These are phyloP conservation scores for Stegophylla sp. DNA, from an alignment of 2,888 invertebrate genomes.

Conservation along the genomic window DNA sequence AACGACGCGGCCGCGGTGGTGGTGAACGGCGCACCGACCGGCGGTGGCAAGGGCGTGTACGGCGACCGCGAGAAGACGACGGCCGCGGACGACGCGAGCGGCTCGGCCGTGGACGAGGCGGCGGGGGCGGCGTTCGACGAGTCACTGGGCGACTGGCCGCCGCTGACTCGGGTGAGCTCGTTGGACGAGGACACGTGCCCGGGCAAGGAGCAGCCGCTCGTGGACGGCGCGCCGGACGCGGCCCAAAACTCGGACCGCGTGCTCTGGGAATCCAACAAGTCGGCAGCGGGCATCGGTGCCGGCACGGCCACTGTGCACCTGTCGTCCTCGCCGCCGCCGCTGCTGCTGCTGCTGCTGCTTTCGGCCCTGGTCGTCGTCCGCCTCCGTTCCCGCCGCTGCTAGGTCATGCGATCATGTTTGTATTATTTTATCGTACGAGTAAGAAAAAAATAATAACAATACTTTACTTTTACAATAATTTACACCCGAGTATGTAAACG, in stretches of 20 bases:
- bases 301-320: neutral
- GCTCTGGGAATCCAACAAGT: conserved; percentile 33
- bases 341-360: neutral
- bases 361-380: neutral
- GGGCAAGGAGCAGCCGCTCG: conserved; percentile 46
- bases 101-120: neutral
- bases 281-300: too few species aligned
- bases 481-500: too few species aligned
- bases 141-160: too few species aligned
- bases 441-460: too few species aligned
- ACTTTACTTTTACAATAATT: too few species aligned
- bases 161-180: neutral
- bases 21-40: neutral
- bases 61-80: too few species aligned
- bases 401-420: too few species aligned
- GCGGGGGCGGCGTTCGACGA: neutral
- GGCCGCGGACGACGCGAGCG: neutral
- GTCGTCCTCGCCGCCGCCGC: neutral
- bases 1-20: neutral
- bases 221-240: conserved; percentile 51
- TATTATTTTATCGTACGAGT: too few species aligned
- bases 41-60: neutral
- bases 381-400: conserved; percentile 6
- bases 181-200: conserved; percentile 49
- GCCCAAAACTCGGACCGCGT: conserved; percentile 54